phyloP scores from a whole-genome alignment of 2,113 vertebrate species.

The Rutilus rutilus region DNA sequence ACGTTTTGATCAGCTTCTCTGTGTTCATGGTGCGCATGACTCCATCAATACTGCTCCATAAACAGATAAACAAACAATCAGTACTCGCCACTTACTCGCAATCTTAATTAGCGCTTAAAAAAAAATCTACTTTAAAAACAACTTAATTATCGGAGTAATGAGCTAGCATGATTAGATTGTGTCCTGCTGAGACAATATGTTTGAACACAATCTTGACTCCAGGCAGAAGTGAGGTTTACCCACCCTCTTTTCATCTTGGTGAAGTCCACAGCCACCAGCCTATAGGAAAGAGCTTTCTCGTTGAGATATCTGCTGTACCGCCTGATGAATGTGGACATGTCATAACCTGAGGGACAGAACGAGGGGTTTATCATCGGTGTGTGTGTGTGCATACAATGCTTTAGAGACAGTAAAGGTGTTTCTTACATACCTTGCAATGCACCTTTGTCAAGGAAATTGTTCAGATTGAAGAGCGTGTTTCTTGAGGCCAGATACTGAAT shows the following conservation, averaged over 20 bases:
- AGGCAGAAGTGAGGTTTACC: conserved; percentile 13
- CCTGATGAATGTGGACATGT: conserved; percentile 96
- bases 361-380: neutral
- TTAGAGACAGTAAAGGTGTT: neutral
- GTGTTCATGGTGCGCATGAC: conserved; percentile 94
- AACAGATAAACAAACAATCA: conserved; percentile 54
- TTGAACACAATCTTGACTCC: neutral
- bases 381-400: neutral
- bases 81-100: conserved; percentile 15
- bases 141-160: conserved; percentile 49
- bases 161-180: conserved; percentile 29
- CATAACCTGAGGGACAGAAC: conserved; percentile 78
- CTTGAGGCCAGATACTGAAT: conserved; percentile 94
- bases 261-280: conserved; percentile 92
- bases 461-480: conserved; percentile 93
- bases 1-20: conserved; percentile 91
- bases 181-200: conserved; percentile 24
- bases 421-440: conserved; percentile 85
- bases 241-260: conserved; percentile 97
- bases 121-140: conserved; percentile 43
- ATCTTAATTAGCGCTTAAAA: conserved; percentile 4
- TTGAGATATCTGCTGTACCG: conserved; percentile 95
- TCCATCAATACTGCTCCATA: conserved; percentile 80
- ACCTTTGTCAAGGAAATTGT: conserved; percentile 96
- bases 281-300: conserved; percentile 94